Conservation (phyloP, 1,140 invertebrate species). For the Lordiphosa collinella region DNA sequence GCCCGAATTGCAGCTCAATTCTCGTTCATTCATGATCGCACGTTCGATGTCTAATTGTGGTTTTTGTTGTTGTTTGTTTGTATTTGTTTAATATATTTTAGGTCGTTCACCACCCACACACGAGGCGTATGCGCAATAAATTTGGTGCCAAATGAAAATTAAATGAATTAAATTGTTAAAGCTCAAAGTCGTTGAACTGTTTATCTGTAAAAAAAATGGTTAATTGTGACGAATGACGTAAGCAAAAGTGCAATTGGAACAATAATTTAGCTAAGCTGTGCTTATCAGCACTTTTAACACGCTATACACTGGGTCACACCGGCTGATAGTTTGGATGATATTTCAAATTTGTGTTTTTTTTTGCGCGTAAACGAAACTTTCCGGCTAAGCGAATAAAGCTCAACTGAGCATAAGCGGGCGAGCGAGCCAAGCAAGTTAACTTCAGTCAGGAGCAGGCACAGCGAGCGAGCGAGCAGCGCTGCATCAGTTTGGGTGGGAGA, state of each 20-base stretch:
- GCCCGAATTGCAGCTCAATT: slow-evolving; percentile 65
- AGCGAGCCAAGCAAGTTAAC: slow-evolving; percentile 20
- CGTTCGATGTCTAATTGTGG: slow-evolving; percentile 20
- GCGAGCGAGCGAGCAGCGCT: neutral
- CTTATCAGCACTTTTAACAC: neutral
- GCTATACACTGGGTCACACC: slow-evolving; percentile 6
- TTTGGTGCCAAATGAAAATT: slow-evolving; percentile 51
- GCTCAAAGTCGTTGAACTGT: slow-evolving; percentile 56
- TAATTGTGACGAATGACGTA: slow-evolving; percentile 40
- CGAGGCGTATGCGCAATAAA: slow-evolving; percentile 27
- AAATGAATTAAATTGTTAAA: slow-evolving; percentile 40
- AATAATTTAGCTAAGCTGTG: too few species aligned
- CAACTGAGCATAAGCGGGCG: slow-evolving; percentile 34
- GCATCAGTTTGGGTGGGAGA: slow-evolving; percentile 1
- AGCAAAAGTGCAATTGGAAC: slow-evolving; percentile 37
- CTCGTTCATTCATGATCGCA: slow-evolving; percentile 73
- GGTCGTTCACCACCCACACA: slow-evolving; percentile 23
- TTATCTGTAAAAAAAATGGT: slow-evolving; percentile 17
- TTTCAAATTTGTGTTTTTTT: neutral
- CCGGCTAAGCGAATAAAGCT: slow-evolving; percentile 59
- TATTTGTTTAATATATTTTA: slow-evolving; percentile 4
- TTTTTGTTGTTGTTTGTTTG: slow-evolving; percentile 12
- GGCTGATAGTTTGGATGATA: slow-evolving; percentile 19
- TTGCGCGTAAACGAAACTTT: slow-evolving; percentile 44
- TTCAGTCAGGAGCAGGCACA: slow-evolving; percentile 2